Evolutionary conservation across 2,888 invertebrate species (phyloP).

Genomic region (Perdita meconis): DNA sequence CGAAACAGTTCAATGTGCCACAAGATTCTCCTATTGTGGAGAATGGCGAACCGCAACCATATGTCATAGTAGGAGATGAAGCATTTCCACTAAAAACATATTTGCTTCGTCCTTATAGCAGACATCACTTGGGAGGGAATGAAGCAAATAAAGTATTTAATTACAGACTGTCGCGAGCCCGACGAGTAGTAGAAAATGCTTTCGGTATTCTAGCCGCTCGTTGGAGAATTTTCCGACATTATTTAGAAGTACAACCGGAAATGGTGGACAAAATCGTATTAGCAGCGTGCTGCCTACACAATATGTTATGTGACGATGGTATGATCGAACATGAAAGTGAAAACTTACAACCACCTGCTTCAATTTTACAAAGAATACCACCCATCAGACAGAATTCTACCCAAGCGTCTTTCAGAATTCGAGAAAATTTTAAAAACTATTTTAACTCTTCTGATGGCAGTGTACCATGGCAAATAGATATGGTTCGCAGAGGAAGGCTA

Average conservation of each 20-base stretch:
- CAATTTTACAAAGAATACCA: neutral
- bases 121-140: no score
- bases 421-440: neutral
- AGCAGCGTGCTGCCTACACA: neutral
- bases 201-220: no score
- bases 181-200: no score
- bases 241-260: neutral
- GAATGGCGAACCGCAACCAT: neutral
- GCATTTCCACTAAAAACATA: no score
- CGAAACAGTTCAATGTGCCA: neutral
- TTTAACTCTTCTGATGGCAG: neutral
- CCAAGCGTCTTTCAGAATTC: neutral
- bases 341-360: neutral
- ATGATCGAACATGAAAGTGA: neutral
- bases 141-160: no score
- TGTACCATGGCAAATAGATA: neutral
- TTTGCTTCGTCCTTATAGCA: no score
- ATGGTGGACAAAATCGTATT: neutral
- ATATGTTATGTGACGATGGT: neutral
- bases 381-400: neutral
- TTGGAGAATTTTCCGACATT: no score
- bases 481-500: neutral
- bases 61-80: neutral
- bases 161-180: no score
- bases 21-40: neutral